A percentile compares a stretch with the other conserved stretches of the same genome.
Evolutionary conservation across 2,797 vertebrate genomes (phyloP).

Genomic region (Clarias fuscus): DNA sequence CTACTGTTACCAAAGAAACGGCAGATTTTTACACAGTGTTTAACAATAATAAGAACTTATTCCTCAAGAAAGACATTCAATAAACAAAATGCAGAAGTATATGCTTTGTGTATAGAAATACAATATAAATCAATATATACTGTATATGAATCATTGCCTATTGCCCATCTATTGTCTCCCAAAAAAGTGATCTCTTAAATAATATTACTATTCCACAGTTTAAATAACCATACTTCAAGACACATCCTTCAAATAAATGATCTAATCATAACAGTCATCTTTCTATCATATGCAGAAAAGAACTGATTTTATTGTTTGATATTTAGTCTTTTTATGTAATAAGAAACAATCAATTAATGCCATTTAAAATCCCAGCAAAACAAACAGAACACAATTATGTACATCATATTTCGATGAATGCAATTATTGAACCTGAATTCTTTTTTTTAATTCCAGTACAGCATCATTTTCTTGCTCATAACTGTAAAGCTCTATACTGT

Average conservation of each 20-base stretch:
- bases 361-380: conserved; percentile 27
- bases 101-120: conserved; percentile 27
- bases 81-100: conserved; percentile 39
- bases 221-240: conserved; percentile 36
- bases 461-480: conserved; percentile 19
- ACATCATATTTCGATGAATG: conserved; percentile 38
- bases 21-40: conserved; percentile 43
- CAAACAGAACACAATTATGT: conserved; percentile 46
- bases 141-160: conserved; percentile 36
- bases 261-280: conserved; percentile 40
- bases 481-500: conserved; percentile 45
- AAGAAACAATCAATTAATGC: conserved; percentile 19
- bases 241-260: conserved; percentile 19
- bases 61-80: conserved; percentile 28
- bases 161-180: conserved; percentile 25
- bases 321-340: conserved; percentile 14
- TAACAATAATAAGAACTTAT: conserved; percentile 41
- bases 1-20: conserved; percentile 43
- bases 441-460: conserved; percentile 50
- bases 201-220: conserved; percentile 43
- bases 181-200: conserved; percentile 32
- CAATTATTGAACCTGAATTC: conserved; percentile 49
- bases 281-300: conserved; percentile 35
- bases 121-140: conserved; percentile 27
- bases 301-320: conserved; percentile 1